These are phyloP conservation scores for Drosophila leontia DNA, from an alignment of 1,140 invertebrate species.

Conservation along the genomic window DNA sequence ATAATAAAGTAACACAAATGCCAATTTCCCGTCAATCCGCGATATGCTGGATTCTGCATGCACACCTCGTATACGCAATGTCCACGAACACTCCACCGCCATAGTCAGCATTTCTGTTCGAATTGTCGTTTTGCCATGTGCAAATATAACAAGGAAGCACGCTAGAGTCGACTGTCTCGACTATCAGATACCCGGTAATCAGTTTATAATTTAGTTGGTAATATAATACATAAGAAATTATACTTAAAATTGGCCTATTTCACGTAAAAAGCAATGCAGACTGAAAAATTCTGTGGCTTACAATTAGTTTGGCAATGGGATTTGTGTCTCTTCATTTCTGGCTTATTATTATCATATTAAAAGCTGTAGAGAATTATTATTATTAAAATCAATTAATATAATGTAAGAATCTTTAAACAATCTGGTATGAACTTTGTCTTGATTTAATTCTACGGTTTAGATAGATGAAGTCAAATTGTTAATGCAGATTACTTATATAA, in stretches of 20 bases:
- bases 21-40: constrained; percentile 72
- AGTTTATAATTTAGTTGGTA: neutral
- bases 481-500: neutral
- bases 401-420: neutral
- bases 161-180: neutral
- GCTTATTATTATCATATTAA: neutral
- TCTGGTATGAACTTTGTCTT: neutral
- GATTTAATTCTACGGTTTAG: neutral
- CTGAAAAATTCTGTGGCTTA: neutral
- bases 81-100: constrained; percentile 21
- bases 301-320: neutral
- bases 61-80: constrained; percentile 66
- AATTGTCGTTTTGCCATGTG: constrained; percentile 19
- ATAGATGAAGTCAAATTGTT: neutral
- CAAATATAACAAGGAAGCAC: constrained; percentile 46
- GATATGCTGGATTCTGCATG: constrained; percentile 51
- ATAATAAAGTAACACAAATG: constrained; percentile 79
- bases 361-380: neutral
- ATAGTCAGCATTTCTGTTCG: constrained; percentile 8
- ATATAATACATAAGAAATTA: neutral
- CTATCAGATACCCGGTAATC: neutral
- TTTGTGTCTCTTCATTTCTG: neutral
- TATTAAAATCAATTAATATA: neutral
- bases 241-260: neutral
- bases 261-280: no score